phyloP scores from a whole-genome alignment of 2,113 vertebrate species.

The Dermatemys mawii region DNA sequence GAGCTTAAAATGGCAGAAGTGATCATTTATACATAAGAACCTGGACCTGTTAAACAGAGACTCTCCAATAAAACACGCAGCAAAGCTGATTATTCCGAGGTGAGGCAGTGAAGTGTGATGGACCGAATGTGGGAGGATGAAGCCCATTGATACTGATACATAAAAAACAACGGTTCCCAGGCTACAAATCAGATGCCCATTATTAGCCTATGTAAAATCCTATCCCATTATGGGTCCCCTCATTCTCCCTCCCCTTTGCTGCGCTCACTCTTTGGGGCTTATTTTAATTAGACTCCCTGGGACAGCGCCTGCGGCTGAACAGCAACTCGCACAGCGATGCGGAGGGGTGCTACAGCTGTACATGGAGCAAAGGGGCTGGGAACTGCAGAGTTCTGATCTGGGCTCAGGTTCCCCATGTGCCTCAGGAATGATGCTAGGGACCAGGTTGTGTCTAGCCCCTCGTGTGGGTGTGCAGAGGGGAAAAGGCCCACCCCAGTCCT shows the following conservation, averaged over 20 bases:
- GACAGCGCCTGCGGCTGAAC: not conserved
- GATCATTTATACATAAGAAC: not conserved
- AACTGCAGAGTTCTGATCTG: not conserved
- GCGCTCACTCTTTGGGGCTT: not conserved
- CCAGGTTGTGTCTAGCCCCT: not conserved
- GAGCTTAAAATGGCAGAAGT: not conserved
- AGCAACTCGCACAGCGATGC: not conserved
- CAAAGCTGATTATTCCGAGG: not conserved
- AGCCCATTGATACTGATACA: not conserved
- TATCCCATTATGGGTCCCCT: not conserved
- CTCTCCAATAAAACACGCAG: not conserved
- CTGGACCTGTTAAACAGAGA: not conserved
- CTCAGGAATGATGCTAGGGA: not conserved
- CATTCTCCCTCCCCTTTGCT: not conserved
- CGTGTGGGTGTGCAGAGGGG: not conserved
- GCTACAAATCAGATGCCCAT: not conserved
- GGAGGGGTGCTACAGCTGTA: not conserved
- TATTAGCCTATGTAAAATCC: not conserved
- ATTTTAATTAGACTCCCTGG: not conserved
- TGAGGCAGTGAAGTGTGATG: not conserved
- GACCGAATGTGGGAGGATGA: not conserved
- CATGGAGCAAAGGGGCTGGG: not conserved
- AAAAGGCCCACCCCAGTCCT: not conserved
- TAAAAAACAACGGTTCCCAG: not conserved
- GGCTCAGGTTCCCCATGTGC: not conserved